Base-by-base conservation (phyloP, 1,140 invertebrate genomes). In the Hyposmocoma kahamanoa region DNA sequence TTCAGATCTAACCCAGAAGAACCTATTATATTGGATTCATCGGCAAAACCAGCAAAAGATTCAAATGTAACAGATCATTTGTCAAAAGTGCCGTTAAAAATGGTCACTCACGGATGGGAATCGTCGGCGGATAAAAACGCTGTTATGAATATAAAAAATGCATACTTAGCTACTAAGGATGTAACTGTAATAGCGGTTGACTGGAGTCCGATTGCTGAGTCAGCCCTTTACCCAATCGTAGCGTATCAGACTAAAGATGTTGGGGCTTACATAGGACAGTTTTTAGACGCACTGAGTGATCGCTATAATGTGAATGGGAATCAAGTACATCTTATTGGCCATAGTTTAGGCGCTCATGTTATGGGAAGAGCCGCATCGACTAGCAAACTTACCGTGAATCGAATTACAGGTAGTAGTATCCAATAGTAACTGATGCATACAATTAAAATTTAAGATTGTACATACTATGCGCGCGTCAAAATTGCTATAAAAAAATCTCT, bases 261-360 rank as follows among this genome's bases (percentile, higher is more conserved):
- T 38, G 91, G 90, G 3, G 59, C 72, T 22, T 72, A 86, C 22
- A 78, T 90, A 15, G 90, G 87, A 0, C 71, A 73, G 34, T 87
- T 92, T 42, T 87, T 92, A n/a, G 87, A 91, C 62, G 84, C 83
- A 13, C 62, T 92, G 34, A 74, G 87, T 1, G 68, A 73, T 22
- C 60, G 87, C 24, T 88, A 87, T 52, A 86, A 86, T 19, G 60
- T 88, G 0, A 72, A 88, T 58, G 75, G 87, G 0, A 62, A 88
- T 50, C 63, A 88, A 17, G 72, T 92, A 18, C 91, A 92, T 68
- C 77, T 92, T 22, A 89, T 92, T 42, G 91, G 95, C 0, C 95
- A 95, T 76, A 95, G 94, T 57, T 85, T 97, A 9, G 95, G 95
- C 5, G 94, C 94, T 0, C 95, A 97, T 50, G 90, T 95, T 13